Evolutionary conservation across 2,797 vertebrate genomes (phyloP).

Genomic region (Phalloptychus januarius): DNA sequence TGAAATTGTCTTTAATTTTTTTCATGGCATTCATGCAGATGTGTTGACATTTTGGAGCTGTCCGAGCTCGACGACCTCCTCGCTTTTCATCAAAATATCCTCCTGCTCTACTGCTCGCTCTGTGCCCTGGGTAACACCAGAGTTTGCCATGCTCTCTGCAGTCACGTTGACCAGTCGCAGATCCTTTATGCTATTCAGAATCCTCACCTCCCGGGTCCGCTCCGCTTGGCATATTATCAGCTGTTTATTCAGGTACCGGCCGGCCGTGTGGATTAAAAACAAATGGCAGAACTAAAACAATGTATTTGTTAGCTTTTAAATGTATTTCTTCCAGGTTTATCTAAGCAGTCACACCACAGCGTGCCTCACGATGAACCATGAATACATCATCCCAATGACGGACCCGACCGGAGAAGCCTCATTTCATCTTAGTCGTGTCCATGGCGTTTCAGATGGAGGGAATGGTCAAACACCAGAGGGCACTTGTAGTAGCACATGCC

Average conservation of each 20-base stretch:
- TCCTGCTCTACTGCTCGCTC: constrained; percentile 91
- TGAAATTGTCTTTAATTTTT: constrained; percentile 4
- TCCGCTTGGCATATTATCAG: constrained; percentile 90
- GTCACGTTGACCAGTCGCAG: constrained; percentile 93
- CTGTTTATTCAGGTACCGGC: constrained; percentile 84
- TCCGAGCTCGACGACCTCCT: constrained; percentile 88
- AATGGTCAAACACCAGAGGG: constrained; percentile 71
- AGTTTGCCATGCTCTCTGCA: constrained; percentile 92
- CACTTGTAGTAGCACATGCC: constrained; percentile 85
- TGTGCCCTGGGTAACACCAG: constrained; percentile 91
- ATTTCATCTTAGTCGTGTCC: constrained; percentile 78
- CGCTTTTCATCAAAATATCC: constrained; percentile 90
- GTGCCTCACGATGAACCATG: constrained; percentile 89
- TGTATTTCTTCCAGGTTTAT: constrained; percentile 73
- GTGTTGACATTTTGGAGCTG: constrained; percentile 92
- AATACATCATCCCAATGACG: constrained; percentile 95
- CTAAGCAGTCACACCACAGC: constrained; percentile 87
- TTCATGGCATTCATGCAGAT: constrained; percentile 72
- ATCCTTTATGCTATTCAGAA: constrained; percentile 90
- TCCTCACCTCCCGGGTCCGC: constrained; percentile 86
- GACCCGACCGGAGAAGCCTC: constrained; percentile 86
- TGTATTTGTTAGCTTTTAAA: not conserved
- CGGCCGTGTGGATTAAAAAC: not conserved
- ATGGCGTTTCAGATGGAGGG: constrained; percentile 4
- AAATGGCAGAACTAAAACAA: not conserved